Evolutionary conservation across 2,888 invertebrate species (phyloP), one percentile per base, ranked within the genome.

Genomic region (Dione vanillae): DNA sequence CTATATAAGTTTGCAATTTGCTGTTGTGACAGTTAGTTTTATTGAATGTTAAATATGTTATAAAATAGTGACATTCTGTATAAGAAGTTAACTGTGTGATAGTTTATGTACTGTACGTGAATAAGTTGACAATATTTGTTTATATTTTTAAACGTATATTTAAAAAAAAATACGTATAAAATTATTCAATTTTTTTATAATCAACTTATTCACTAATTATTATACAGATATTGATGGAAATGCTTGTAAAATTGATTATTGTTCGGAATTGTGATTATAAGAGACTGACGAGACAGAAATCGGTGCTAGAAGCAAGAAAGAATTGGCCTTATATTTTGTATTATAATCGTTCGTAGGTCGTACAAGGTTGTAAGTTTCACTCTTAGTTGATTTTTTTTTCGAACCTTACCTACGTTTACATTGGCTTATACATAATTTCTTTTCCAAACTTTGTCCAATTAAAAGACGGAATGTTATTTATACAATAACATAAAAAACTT

Each of bases 261-360:
- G 56, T 49, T 70, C 16, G 61, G 47, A 66, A 67, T 52, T 66
- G 72, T 67, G 74, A 51, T 71, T 70, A 47, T 52, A 67, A 59
- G 71, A 74, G 74, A 74, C 74, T 74, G 74, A 74, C 59, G 59
- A 64, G 41, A 49, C 45, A 20, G 20, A 47, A 71, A 67, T 65
- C 64, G 74, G 74, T 74, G 74, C 74, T 74, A 74, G 62, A 58
- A 65, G 49, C 19, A 40, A 69, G 41, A 58, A 51, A 69, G 41
- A 58, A 51, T 45, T 66, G 58, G 69, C 69, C 64, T 71, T 69
- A 56, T 61, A 61, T 43, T 45, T 27, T 27, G n/a, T 61, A 35
- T 61, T 45, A n/a, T 27, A 61, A 11, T 45, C 45, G 10, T 43
- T 61, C 11, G 14, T 61, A 45, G 43, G n/a, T 11, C n/a, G 5